Evolutionary conservation across 2,888 invertebrate genomes (phyloP), one percentile per base, ranked within the genome.

Genomic region (Ypsolopha scabrella): DNA sequence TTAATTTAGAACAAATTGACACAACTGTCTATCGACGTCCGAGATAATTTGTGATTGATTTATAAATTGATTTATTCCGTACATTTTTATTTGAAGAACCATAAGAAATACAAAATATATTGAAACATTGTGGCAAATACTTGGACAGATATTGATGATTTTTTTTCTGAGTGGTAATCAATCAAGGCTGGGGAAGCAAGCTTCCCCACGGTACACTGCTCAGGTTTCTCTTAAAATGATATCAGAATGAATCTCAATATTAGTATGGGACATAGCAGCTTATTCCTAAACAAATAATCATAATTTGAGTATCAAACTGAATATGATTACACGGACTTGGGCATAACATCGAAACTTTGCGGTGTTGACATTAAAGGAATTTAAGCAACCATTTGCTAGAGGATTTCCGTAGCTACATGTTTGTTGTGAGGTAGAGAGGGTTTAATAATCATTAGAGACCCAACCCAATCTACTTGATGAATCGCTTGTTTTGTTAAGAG

Each of bases 131-230:
- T 60, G 71, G 76, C 70, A 77, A 80, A 78, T 76, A 76, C 64
- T 67, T 73, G 65, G 81, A 78, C 78, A 74, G 78, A 71, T 82
- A 80, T 80, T 80, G 80, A 82, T 78, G 81, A 77, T 78, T 78
- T 73, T 75, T n/a, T 72, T 72, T 68, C 70, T 60, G 60, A 59
- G 61, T 65, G 72, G 78, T 71, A 70, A 83, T 82, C 81, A 81
- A 82, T 83, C 82, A 82, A 64, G 59, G 61, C 61, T 61, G 57
- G 56, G 57, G 52, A 57, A 58, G 57, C 57, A 57, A 58, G 58
- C 55, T 59, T 59, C 57, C 57, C 53, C 51, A 9, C 49, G 14
- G 52, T 24, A 34, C 47, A 47, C 65, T 62, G 61, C 60, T 63
- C 62, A 68, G 65, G 7, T 43, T 43, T 43, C 24, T 43, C 13